A percentile compares a stretch with the other conserved stretches of the same genome.
phyloP scores from a whole-genome alignment of 2,113 vertebrate species.

The Paradoxurus hermaphroditus region DNA sequence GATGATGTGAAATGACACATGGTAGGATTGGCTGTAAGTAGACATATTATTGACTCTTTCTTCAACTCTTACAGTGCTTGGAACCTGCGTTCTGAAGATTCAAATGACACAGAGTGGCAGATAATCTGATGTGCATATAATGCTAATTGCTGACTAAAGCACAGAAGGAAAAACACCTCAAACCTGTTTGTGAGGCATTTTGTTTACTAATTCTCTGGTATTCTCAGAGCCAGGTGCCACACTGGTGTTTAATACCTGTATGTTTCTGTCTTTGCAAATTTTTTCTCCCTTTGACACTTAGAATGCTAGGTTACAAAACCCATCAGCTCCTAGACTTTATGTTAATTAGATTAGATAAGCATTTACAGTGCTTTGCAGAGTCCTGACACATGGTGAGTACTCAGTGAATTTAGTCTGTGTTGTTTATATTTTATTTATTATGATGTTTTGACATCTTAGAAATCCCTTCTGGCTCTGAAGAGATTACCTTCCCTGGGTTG shows the following conservation, averaged over 20 bases:
- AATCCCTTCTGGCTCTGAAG: background rate
- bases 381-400: background rate
- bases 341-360: background rate
- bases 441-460: background rate
- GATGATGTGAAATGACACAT: background rate
- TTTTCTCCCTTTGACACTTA: background rate
- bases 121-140: background rate
- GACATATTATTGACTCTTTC: background rate
- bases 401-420: background rate
- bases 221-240: background rate
- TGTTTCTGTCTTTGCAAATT: background rate
- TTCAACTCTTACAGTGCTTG: background rate
- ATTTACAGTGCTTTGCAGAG: background rate
- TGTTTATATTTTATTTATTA: background rate
- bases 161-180: background rate
- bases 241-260: background rate
- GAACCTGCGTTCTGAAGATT: background rate
- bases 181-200: background rate
- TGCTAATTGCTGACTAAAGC: background rate
- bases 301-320: background rate
- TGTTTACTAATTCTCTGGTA: background rate
- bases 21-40: background rate
- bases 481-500: background rate
- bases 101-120: background rate
- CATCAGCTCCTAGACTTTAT: background rate